Evolutionary conservation across 64 coral and sea anemone species (phyloP).

Genomic region (Acropora tenuis): DNA sequence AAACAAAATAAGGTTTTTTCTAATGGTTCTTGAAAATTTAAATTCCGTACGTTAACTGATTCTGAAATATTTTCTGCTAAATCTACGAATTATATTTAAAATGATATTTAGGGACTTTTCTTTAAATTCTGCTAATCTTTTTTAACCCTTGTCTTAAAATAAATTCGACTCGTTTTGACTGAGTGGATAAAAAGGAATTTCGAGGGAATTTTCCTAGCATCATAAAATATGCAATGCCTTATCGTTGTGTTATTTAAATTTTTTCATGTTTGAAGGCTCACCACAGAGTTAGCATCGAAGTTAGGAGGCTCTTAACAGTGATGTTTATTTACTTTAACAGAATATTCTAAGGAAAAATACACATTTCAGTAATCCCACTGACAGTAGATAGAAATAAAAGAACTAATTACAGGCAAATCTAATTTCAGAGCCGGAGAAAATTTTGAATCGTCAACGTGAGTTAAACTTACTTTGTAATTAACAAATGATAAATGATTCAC

Average conservation of each 20-base stretch:
- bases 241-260: neutral
- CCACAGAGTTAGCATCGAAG: neutral
- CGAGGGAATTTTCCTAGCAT: neutral
- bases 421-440: too few species aligned
- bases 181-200: neutral
- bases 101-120: too few species aligned
- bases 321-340: neutral
- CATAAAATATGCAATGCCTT: conserved; percentile 11
- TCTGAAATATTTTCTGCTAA: too few species aligned
- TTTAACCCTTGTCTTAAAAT: too few species aligned
- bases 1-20: too few species aligned
- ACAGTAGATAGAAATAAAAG: neutral
- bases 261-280: neutral
- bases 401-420: too few species aligned
- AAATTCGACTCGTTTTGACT: too few species aligned
- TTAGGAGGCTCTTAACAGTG: neutral
- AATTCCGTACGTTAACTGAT: too few species aligned
- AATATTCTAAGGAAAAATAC: neutral
- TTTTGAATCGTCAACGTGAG: neutral
- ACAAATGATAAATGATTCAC: neutral
- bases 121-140: too few species aligned
- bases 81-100: too few species aligned
- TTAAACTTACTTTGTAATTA: neutral
- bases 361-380: neutral
- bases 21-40: too few species aligned